A percentile compares a stretch with the other conserved stretches of the same genome.
Evolutionary conservation across 2,888 invertebrate genomes (phyloP).

Genomic region (Pimpla rufipes): DNA sequence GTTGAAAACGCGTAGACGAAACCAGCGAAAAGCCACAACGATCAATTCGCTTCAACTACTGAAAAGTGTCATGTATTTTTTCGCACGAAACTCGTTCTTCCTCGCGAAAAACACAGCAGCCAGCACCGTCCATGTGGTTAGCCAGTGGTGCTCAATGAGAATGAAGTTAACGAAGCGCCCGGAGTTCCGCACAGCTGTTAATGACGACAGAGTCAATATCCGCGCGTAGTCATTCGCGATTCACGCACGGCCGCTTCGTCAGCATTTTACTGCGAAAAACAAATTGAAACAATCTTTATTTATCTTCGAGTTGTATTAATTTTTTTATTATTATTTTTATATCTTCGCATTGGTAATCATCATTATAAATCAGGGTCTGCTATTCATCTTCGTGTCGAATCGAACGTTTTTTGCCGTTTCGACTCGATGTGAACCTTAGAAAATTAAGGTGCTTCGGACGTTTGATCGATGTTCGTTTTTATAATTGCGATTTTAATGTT

Average conservation of each 20-base stretch:
- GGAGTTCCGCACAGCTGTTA: constrained; percentile 30
- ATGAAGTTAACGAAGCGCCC: neutral
- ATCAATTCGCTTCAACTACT: neutral
- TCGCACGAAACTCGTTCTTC: constrained; percentile 3
- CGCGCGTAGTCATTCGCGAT: neutral
- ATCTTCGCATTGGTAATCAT: neutral
- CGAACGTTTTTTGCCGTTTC: neutral
- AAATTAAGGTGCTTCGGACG: too few relatives aligned
- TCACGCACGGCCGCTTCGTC: neutral
- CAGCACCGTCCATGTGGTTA: constrained; percentile 44
- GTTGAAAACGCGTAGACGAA: neutral
- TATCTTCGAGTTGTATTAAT: neutral
- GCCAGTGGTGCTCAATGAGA: constrained; percentile 34
- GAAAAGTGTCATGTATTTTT: constrained; percentile 38
- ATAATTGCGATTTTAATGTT: too few relatives aligned
- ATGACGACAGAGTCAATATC: constrained; percentile 9
- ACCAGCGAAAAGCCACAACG: neutral
- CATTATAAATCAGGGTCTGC: too few relatives aligned
- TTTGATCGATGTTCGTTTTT: too few relatives aligned
- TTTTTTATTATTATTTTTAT: neutral
- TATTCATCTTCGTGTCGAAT: too few relatives aligned
- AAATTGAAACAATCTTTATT: neutral
- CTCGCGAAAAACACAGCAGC: constrained; percentile 43
- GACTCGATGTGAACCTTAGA: too few relatives aligned
- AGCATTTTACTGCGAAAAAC: neutral